Evolutionary conservation across 1,140 invertebrate genomes (phyloP), one percentile per base, ranked within the genome.

Genomic region (Cecropterus lyciades): DNA sequence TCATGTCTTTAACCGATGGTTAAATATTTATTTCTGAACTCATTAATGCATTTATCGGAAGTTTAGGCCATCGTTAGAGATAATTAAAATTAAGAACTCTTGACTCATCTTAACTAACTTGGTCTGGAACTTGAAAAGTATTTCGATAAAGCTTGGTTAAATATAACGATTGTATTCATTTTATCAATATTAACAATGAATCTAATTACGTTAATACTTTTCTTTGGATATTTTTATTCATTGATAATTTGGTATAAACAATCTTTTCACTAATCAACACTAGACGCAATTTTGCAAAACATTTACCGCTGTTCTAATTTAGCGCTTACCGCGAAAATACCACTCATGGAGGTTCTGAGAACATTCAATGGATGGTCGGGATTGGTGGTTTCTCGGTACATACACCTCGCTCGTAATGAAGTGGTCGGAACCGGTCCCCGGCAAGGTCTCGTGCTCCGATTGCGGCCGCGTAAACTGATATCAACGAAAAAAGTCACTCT

Each of bases 381-480:
- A 70, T 70, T 52, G 49, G 72, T 70, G 64, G 73, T 80, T 72
- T 75, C 73, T 73, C 40, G 37, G 60, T 80, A 78, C 68, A 64
- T 71, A 72, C 65, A 71, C 56, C 67, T 67, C 49, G 73, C 67
- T 67, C 49, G 73, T 82, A 85, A 85, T 84, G 78, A 83, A 84
- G 83, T 84, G 69, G 73, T 70, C 52, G 53, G 65, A 87, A 87
- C 85, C 85, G 83, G 85, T 87, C 79, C 60, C 17, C 30, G 63
- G 67, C 69, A 79, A 78, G 78, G 75, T 70, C 80, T 72, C 71
- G 48, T 60, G 63, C 68, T 69, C 63, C 57, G 66, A 65, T 67
- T 67, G 72, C 67, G 60, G 53, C 67, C 67, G 57, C 52, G 73
- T 72, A 73, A 72, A 60, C 37, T 66, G 65, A 76, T 75, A 75